phyloP scores from a whole-genome alignment of 1,140 invertebrate genomes.

The Megalopta genalis region DNA sequence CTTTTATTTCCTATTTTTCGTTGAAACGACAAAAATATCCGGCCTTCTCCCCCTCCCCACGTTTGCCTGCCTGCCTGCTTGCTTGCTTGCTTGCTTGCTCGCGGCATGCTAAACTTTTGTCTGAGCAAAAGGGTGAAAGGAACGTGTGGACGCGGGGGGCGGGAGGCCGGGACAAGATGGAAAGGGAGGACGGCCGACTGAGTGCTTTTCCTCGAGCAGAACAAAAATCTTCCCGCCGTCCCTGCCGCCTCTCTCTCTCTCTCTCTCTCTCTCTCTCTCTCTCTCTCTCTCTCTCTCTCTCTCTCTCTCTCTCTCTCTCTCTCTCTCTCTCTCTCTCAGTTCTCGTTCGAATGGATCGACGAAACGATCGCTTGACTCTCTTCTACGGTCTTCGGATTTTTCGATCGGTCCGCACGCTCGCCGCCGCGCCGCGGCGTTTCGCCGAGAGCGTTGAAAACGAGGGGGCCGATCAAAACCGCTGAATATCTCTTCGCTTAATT shows the following conservation, averaged over 20 bases:
- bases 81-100: constrained; percentile 31
- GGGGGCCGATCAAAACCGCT: not conserved
- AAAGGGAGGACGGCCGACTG: not conserved
- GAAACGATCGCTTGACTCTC: constrained; percentile 62
- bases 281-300: not conserved
- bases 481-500: constrained; percentile 33
- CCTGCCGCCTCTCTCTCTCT: not conserved
- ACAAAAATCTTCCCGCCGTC: constrained; percentile 45
- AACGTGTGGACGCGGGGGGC: constrained; percentile 19
- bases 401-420: no score
- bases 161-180: not conserved
- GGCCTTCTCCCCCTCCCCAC: constrained; percentile 3
- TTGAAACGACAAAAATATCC: constrained; percentile 61
- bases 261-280: not conserved
- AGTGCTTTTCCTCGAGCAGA: constrained; percentile 24
- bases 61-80: not conserved
- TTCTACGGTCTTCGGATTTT: no score
- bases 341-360: constrained; percentile 46
- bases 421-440: constrained; percentile 26
- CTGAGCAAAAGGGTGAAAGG: constrained; percentile 34
- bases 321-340: not conserved
- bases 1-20: constrained; percentile 59
- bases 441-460: constrained; percentile 1
- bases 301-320: not conserved
- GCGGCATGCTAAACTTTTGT: constrained; percentile 49